A percentile compares a stretch with the other conserved stretches of the same genome.
phyloP scores from a whole-genome alignment of 2,888 invertebrate species.

The Clivina fossor region DNA sequence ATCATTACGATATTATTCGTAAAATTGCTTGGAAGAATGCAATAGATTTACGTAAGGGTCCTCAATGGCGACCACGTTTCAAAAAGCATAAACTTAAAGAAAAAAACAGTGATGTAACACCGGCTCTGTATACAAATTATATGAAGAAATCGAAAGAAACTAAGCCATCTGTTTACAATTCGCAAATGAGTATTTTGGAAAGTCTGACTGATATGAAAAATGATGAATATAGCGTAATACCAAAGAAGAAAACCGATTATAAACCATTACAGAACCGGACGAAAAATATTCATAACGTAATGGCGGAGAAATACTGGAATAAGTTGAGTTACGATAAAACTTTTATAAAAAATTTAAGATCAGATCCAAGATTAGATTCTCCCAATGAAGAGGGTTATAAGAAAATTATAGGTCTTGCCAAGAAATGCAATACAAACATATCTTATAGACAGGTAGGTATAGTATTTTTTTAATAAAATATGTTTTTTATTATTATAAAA shows the following conservation, averaged over 20 bases:
- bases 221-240: constrained; percentile 45
- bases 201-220: constrained; percentile 47
- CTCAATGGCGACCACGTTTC: constrained; percentile 29
- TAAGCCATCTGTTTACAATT: neutral
- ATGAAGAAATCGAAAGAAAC: constrained; percentile 8
- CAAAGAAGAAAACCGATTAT: constrained; percentile 45
- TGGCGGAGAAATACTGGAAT: constrained; percentile 54
- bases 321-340: constrained; percentile 52
- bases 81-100: constrained; percentile 42
- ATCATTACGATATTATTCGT: constrained; percentile 51
- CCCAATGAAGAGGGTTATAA: constrained; percentile 50
- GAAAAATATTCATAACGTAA: constrained; percentile 50
- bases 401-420: constrained; percentile 46
- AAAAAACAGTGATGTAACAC: constrained; percentile 27
- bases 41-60: constrained; percentile 17
- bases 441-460: constrained; percentile 48
- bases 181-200: constrained; percentile 43
- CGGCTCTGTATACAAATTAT: constrained; percentile 13
- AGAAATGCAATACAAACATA: constrained; percentile 47
- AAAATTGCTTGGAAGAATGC: constrained; percentile 50
- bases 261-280: constrained; percentile 50
- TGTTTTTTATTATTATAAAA: too few relatives aligned
- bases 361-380: constrained; percentile 46
- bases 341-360: constrained; percentile 49
- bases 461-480: too few relatives aligned